phyloP scores from a whole-genome alignment of 1,140 invertebrate species.

The Psix sp. region DNA sequence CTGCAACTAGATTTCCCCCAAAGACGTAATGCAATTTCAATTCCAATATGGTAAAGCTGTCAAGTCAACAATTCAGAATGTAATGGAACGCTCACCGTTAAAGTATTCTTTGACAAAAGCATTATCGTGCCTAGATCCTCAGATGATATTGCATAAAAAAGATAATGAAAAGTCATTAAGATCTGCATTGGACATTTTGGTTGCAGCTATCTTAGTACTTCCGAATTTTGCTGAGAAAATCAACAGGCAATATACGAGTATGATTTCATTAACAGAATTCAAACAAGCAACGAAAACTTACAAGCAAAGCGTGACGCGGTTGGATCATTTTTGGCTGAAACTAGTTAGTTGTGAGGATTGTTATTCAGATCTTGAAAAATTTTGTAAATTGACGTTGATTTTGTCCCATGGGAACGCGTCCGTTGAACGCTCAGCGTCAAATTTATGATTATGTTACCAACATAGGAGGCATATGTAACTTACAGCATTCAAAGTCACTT shows the following conservation, averaged over 20 bases:
- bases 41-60: conserved; percentile 19
- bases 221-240: conserved; percentile 2
- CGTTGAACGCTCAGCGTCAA: conserved; percentile 25
- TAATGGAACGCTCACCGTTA: conserved; percentile 29
- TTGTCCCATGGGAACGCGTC: conserved; percentile 32
- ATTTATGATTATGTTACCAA: conserved; percentile 19
- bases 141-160: conserved; percentile 3
- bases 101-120: conserved; percentile 13
- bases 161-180: conserved; percentile 1
- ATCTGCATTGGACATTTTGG: conserved; percentile 5
- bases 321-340: conserved; percentile 14
- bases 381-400: conserved; percentile 20
- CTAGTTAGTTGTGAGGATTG: not conserved
- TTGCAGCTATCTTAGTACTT: conserved; percentile 6
- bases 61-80: conserved; percentile 17
- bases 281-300: not conserved
- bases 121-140: conserved; percentile 26
- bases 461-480: conserved; percentile 8
- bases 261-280: not conserved
- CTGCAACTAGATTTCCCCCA: not conserved
- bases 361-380: conserved; percentile 1
- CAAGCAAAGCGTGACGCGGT: not conserved
- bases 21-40: conserved; percentile 6
- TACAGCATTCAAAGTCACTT: conserved; percentile 10
- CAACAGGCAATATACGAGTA: not conserved